Base-by-base conservation (phyloP, 2,797 vertebrate species). In the Chromobotia macracanthus region DNA sequence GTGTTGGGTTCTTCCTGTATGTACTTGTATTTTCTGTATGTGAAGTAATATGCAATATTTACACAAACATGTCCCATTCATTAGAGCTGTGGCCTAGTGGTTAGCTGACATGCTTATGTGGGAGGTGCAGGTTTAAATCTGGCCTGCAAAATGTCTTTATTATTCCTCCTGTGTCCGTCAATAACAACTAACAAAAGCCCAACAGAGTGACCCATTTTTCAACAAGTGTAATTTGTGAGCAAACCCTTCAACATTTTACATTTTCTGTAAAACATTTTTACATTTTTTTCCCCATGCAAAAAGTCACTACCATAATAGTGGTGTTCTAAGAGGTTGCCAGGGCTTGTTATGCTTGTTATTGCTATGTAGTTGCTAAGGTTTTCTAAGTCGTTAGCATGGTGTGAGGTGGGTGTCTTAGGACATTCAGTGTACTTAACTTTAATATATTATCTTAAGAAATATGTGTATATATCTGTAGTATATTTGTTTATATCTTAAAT, bases 1-100 rank as follows among this genome's bases (percentile, higher is more conserved):
- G 21, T 31, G 58, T 50, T 67, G 21, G 5, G 16, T 48, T 77
- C 53, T 58, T n/a, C 10, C 60, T 65, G 25, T 31, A 58, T 72
- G 70, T 15, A 25, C 55, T 28, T 56, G 25, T 1, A 15, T 53
- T 75, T 56, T 41, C 51, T 55, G 18, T 13, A 13, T 53, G 19
- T 0, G 10, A 35, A 56, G 10, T 55, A 55, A 16, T 15, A 41
- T 41, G 10, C 38, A 31, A 41, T 60, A 28, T 25, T 4, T 15
- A 28, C 11, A 13, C 21, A 23, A 23, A 2, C 4, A 5, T 13
- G 23, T 15, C 6, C 2, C 8, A 9, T 41, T 60, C 9, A 1
- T 9, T 9, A 41, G 25, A 60, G 13, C 23, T 60, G 2, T 25
- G 38, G 38, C 7, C 1, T 41, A 41, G 0, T 16, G 23, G 12